Percentiles rank a stretch among this genome's conserved stretches.
phyloP scores from a whole-genome alignment of 1,140 invertebrate genomes.

The Leptopilina clavipes region DNA sequence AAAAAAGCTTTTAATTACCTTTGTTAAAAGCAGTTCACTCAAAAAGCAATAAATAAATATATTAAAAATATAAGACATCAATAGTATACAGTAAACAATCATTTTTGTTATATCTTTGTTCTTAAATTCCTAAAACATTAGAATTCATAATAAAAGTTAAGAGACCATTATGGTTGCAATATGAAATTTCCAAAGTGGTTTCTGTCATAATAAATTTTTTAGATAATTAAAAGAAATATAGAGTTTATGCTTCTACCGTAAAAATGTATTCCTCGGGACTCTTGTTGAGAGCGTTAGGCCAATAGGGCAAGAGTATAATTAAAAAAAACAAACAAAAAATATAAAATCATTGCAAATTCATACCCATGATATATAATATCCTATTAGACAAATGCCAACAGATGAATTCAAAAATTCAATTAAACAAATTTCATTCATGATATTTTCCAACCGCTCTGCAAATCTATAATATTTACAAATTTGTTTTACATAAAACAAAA shows the following conservation, averaged over 20 bases:
- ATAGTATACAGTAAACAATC: conserved; percentile 51
- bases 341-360: no score
- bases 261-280: no score
- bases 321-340: conserved; percentile 12
- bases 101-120: conserved; percentile 9
- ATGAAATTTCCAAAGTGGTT: no score
- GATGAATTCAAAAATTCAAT: conserved; percentile 62
- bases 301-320: no score
- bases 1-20: background rate
- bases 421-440: conserved; percentile 61
- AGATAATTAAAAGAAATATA: no score
- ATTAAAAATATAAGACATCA: conserved; percentile 56
- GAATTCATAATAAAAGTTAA: no score
- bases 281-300: no score
- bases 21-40: conserved; percentile 52
- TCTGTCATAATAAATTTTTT: no score
- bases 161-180: no score
- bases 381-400: conserved; percentile 62
- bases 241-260: no score
- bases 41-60: conserved; percentile 63
- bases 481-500: background rate
- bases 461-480: conserved; percentile 48
- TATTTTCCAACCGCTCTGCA: conserved; percentile 49
- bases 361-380: conserved; percentile 62
- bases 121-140: background rate